Percentiles rank a stretch among this genome's conserved stretches.
Conservation (phyloP, 2,113 vertebrate genomes). For the Xenus cinereus region DNA sequence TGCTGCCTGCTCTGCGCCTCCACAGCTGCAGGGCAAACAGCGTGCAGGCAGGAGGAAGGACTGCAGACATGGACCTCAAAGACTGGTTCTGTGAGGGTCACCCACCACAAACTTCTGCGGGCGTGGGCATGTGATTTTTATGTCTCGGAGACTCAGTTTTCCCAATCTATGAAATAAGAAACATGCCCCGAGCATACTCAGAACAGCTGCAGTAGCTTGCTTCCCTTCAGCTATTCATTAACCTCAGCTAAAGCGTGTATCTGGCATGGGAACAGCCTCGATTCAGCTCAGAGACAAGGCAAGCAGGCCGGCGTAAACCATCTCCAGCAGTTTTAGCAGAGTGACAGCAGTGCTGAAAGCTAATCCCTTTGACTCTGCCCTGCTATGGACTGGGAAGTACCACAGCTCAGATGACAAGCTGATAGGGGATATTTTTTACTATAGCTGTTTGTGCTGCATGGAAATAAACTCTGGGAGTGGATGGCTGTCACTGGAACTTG, state of each 20-base stretch:
- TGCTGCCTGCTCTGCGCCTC: background rate
- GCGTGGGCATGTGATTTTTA: background rate
- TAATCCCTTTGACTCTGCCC: background rate
- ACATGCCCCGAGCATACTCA: background rate
- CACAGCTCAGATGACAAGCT: background rate
- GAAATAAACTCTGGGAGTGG: background rate
- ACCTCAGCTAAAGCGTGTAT: background rate
- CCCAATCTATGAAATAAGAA: background rate
- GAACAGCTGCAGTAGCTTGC: background rate
- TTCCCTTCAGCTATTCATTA: background rate
- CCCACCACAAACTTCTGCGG: background rate
- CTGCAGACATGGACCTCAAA: background rate
- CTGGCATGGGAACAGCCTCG: background rate
- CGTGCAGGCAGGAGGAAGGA: background rate
- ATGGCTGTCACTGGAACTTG: background rate
- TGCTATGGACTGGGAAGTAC: background rate
- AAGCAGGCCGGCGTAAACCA: background rate
- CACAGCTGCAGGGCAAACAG: accelerated
- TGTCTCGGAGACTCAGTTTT: background rate
- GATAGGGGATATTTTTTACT: background rate
- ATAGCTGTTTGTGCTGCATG: background rate
- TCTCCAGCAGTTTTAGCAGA: background rate
- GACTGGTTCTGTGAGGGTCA: background rate
- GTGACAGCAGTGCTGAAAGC: background rate
- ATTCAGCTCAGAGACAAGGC: background rate